phyloP scores from a whole-genome alignment of 2,113 vertebrate species.

The Toxostoma redivivum region DNA sequence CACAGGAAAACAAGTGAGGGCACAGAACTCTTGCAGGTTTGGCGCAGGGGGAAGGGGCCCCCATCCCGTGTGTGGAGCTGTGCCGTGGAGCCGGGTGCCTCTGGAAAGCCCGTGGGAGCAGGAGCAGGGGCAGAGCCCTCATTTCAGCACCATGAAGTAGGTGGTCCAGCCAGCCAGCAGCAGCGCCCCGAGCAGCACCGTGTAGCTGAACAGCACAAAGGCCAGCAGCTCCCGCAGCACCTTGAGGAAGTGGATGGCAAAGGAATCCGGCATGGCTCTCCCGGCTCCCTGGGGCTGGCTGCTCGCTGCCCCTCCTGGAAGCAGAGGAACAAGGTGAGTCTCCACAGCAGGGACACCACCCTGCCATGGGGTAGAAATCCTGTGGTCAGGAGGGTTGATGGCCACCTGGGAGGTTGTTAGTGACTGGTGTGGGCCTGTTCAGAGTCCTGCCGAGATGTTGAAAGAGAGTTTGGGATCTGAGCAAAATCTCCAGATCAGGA shows the following conservation, averaged over 20 bases:
- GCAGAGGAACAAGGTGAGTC: neutral
- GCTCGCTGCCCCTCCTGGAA: neutral
- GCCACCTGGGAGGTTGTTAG: neutral
- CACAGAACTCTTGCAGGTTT: neutral
- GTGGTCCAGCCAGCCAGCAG: conserved; percentile 94
- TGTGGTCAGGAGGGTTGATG: neutral
- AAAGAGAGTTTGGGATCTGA: neutral
- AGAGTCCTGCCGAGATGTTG: neutral
- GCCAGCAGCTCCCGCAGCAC: conserved; percentile 90
- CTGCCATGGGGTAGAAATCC: neutral
- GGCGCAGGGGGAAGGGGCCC: neutral
- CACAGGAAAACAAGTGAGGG: neutral
- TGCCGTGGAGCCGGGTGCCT: neutral
- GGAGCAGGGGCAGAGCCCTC: neutral
- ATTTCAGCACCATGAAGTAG: conserved; percentile 90
- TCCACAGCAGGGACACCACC: neutral
- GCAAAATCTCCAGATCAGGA: neutral
- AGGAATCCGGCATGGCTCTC: conserved; percentile 72
- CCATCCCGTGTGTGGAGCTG: neutral
- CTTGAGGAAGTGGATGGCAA: conserved; percentile 85
- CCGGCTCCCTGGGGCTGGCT: neutral
- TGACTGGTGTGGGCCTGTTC: neutral
- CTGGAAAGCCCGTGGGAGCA: neutral
- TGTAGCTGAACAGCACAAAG: conserved; percentile 95
- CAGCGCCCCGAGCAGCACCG: conserved; percentile 88